Evolutionary conservation across 2,797 vertebrate species (phyloP).

Genomic region (Garrulus glandarius): DNA sequence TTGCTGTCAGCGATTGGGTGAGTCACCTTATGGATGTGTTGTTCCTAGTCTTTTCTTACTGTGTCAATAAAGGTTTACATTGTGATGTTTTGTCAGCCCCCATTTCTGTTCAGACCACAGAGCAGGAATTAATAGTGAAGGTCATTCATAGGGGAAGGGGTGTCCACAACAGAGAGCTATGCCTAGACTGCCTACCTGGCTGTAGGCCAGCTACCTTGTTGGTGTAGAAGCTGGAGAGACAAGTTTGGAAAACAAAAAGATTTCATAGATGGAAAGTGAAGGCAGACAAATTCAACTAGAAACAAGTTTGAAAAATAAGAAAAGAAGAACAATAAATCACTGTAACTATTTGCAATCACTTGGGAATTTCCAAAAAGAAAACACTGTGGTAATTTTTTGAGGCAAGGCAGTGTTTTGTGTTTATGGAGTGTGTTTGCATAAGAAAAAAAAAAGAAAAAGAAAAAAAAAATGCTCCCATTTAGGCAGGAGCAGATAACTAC

Average conservation of each 20-base stretch:
- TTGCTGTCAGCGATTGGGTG: not conserved
- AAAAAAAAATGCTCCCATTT: not conserved
- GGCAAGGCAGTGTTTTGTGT: not conserved
- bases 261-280: not conserved
- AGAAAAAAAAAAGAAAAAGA: not conserved
- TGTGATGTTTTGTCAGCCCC: fast-evolving
- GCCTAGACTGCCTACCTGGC: not conserved
- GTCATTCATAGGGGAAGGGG: fast-evolving
- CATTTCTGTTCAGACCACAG: not conserved
- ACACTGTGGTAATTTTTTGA: not conserved
- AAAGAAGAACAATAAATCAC: not conserved
- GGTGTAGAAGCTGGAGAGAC: not conserved
- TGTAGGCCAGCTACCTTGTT: not conserved
- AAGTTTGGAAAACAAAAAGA: not conserved
- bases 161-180: not conserved
- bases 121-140: not conserved
- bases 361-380: not conserved
- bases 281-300: not conserved
- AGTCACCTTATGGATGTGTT: not conserved
- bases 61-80: not conserved
- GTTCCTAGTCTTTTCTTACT: not conserved
- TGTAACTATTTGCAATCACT: not conserved
- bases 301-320: not conserved
- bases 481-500: not conserved
- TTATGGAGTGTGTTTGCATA: not conserved